These are phyloP conservation scores for Oryzias melastigma DNA, from an alignment of 2,113 vertebrate species.

Conservation along the genomic window DNA sequence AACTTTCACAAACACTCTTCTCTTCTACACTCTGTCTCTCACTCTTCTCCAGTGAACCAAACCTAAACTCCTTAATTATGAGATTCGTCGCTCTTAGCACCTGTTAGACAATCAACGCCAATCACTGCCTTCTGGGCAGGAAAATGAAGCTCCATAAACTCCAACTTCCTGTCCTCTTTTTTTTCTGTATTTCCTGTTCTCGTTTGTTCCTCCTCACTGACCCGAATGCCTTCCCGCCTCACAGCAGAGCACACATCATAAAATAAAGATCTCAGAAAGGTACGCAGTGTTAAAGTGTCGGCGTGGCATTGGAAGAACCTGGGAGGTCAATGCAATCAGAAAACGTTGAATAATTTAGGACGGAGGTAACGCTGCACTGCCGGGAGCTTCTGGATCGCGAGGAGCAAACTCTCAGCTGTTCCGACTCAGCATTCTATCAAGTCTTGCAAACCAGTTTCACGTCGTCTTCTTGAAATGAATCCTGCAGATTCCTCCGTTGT, in stretches of 20 bases:
- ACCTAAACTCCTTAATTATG: slow-evolving; percentile 69
- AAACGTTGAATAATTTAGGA: slow-evolving; percentile 51
- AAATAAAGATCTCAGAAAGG: slow-evolving; percentile 29
- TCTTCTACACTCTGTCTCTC: slow-evolving; percentile 1
- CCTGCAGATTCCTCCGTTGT: background rate
- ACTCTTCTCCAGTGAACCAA: slow-evolving; percentile 60
- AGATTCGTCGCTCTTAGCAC: slow-evolving; percentile 67
- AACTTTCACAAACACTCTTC: too few relatives aligned
- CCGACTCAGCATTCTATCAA: slow-evolving; percentile 27
- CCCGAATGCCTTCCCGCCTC: too few relatives aligned
- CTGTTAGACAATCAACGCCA: slow-evolving; percentile 76
- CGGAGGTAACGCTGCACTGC: slow-evolving; percentile 8
- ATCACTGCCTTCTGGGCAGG: slow-evolving; percentile 68
- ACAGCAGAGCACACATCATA: too few relatives aligned
- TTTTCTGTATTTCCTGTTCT: slow-evolving; percentile 28
- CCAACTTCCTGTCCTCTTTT: slow-evolving; percentile 13
- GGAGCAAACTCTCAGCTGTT: slow-evolving; percentile 2
- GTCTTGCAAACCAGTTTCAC: slow-evolving; percentile 25
- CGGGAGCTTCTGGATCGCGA: slow-evolving; percentile 5
- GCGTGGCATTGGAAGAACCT: slow-evolving; percentile 22
- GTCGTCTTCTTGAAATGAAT: slow-evolving; percentile 25
- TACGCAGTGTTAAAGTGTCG: slow-evolving; percentile 28
- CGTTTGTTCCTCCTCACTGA: slow-evolving; percentile 6
- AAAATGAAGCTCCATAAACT: slow-evolving; percentile 63
- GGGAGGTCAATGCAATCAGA: slow-evolving; percentile 45